Conservation (phyloP, 2,888 invertebrate species). For the Gisinianus flammeolus region DNA sequence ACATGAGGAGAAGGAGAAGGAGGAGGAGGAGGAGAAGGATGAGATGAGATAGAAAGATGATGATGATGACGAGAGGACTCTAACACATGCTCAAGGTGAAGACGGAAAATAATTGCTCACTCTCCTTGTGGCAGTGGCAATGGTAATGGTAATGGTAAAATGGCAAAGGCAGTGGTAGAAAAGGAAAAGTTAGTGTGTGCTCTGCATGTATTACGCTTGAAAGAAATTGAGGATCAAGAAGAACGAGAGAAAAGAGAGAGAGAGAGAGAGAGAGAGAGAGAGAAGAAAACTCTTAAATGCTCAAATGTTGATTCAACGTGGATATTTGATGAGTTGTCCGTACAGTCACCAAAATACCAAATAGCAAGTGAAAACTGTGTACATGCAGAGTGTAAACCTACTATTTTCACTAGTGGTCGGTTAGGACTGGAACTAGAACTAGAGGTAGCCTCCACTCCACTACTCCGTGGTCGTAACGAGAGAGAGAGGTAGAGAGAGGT, state of each 20-base stretch:
- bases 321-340: slow-evolving; percentile 33
- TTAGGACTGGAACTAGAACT: no score
- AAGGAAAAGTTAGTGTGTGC: slow-evolving; percentile 3
- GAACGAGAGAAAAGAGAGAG: background rate
- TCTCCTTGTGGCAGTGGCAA: slow-evolving; percentile 17
- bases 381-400: background rate
- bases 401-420: slow-evolving; percentile 13
- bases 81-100: no score
- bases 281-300: background rate
- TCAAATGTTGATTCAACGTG: slow-evolving; percentile 31
- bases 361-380: background rate
- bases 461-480: background rate
- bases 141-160: no score
- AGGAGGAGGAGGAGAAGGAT: background rate
- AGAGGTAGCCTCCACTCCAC: background rate
- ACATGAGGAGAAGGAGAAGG: background rate
- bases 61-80: background rate
- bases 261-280: no score
- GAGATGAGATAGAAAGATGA: no score
- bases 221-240: background rate
- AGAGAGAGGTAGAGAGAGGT: background rate
- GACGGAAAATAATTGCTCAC: slow-evolving; percentile 26
- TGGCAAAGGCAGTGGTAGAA: no score
- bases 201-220: background rate
- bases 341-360: slow-evolving; percentile 4